phyloP scores from a whole-genome alignment of 2,797 vertebrate species.

The Muraenolepis orangiensis region DNA sequence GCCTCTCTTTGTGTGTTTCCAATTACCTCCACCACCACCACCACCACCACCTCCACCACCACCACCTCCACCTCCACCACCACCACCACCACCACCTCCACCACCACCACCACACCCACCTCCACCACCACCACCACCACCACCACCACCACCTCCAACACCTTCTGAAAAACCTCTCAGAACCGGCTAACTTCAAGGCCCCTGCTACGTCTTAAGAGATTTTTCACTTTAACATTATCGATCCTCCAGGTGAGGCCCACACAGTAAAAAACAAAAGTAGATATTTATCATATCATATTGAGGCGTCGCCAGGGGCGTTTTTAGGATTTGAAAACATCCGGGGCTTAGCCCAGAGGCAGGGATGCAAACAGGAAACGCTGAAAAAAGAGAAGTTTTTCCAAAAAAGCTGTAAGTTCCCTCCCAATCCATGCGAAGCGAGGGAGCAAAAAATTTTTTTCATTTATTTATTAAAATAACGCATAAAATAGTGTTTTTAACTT shows the following conservation, averaged over 20 bases:
- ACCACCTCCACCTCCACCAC: constrained; percentile 6
- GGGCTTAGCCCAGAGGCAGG: too few species aligned
- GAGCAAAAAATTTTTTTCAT: too few species aligned
- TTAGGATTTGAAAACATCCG: too few species aligned
- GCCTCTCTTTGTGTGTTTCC: constrained; percentile 42
- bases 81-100: constrained; percentile 17
- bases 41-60: constrained; percentile 16
- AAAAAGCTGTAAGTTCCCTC: too few species aligned
- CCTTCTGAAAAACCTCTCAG: too few species aligned
- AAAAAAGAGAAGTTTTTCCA: too few species aligned
- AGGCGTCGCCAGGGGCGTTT: too few species aligned
- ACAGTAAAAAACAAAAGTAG: neutral
- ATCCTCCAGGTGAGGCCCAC: constrained; percentile 43
- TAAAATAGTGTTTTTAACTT: too few species aligned
- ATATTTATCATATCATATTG: too few species aligned
- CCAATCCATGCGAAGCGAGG: too few species aligned
- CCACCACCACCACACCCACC: constrained; percentile 3
- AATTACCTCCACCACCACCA: constrained; percentile 43
- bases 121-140: constrained; percentile 16
- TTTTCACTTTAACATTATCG: constrained; percentile 59
- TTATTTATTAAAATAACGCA: too few species aligned
- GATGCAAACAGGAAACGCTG: too few species aligned
- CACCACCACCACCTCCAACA: neutral
- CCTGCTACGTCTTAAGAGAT: constrained; percentile 42
- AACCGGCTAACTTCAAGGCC: neutral